Evolutionary conservation across 2,888 invertebrate genomes (phyloP).

Genomic region (Alloscopus bannaensis): DNA sequence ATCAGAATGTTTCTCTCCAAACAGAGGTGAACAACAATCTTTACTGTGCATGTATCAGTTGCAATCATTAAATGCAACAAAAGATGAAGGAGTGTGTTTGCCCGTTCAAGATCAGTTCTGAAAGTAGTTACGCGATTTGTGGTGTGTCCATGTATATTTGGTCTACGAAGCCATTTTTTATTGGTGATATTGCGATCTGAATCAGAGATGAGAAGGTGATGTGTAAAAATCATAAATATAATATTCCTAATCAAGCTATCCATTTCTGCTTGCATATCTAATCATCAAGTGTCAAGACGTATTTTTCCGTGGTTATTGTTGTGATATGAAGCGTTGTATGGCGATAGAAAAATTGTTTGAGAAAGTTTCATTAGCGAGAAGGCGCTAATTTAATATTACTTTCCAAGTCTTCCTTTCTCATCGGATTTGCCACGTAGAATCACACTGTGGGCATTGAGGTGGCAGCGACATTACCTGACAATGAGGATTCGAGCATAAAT

Average conservation of each 20-base stretch:
- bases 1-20: slow-evolving; percentile 4
- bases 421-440: too few species aligned
- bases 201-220: slow-evolving; percentile 17
- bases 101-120: neutral
- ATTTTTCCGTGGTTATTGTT: neutral
- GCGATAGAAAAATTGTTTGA: slow-evolving; percentile 63
- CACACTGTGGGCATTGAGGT: too few species aligned
- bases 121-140: too few species aligned
- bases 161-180: neutral
- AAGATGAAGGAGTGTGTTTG: neutral
- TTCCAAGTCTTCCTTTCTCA: slow-evolving; percentile 26
- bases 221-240: slow-evolving; percentile 41
- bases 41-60: neutral
- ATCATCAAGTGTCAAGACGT: slow-evolving; percentile 34
- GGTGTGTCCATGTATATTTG: too few species aligned
- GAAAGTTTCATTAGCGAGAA: slow-evolving; percentile 71
- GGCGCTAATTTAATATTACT: slow-evolving; percentile 70
- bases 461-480: too few species aligned
- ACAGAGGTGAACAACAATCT: too few species aligned
- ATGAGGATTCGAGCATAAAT: too few species aligned
- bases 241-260: slow-evolving; percentile 44
- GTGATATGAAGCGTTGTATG: slow-evolving; percentile 23
- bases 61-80: neutral
- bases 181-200: slow-evolving; percentile 37
- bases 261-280: slow-evolving; percentile 55